Evolutionary conservation across 1,140 invertebrate species (phyloP), one percentile per base, ranked within the genome.

Genomic region (Drosophila saltans): DNA sequence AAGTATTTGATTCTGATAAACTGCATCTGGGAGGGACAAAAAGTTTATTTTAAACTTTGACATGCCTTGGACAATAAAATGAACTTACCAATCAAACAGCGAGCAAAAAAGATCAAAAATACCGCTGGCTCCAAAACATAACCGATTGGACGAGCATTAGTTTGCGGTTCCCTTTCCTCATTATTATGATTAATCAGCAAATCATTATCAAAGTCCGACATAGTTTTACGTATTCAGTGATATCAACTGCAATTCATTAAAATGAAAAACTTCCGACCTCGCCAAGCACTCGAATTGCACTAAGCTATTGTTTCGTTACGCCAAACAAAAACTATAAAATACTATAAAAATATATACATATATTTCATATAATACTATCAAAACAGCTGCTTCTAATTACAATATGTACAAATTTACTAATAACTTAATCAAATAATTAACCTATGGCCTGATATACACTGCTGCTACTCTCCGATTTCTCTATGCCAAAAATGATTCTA

Each of bases 1-100:
- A 16, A 92, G 72, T n/a, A 92, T 80, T 59, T 91, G 88, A 77
- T 91, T 92, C 56, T 91, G 91, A 66, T 91, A 78, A 30, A 91
- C 90, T 58, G 90, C 86, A 72, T 79, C 85, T 91, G 24, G 9
- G 24, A 76, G 70, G 80, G 75, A 7, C 6, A 28, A 1, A 52
- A 41, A 30, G 4, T 2, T 30, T 30, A 2, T 4, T 30, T 30
- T 2, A 59, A 21, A 39, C 41, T 67, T 30, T 30, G 33, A 43
- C 43, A 40, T 24, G 39, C 40, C 40, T 11, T 43, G n/a, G 7
- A 45, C 3, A 7, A 1, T 21, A 56, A 39, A 40, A 7, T 4
- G 8, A 10, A 36, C 71, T 52, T 39, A 92, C 91, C 78, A 21
- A 83, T 90, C 41, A 91, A 76, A 57, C 78, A 90, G 70, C 85